phyloP scores from a whole-genome alignment of 35 echinoderm and acorn worm species.

The Holothuria glaberrima region DNA sequence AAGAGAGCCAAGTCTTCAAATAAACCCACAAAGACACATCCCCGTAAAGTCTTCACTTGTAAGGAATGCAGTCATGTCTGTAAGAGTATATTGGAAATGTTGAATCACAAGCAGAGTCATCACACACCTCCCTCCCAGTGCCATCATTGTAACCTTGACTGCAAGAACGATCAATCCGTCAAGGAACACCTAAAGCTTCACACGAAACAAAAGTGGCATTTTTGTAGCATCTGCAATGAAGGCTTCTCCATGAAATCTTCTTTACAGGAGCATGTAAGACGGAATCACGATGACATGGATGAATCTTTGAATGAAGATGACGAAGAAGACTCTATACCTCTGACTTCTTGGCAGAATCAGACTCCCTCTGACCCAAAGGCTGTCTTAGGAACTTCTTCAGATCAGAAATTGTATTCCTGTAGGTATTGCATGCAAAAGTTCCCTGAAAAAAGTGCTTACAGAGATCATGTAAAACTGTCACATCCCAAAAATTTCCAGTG shows the following conservation, averaged over 20 bases:
- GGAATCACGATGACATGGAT: not conserved
- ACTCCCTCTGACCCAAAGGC: too few relatives aligned
- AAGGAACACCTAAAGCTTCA: slow-evolving; percentile 51
- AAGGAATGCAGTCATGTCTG: slow-evolving; percentile 27
- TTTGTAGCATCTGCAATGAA: slow-evolving; percentile 38
- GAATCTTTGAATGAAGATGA: not conserved
- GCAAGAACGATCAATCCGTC: slow-evolving; percentile 6
- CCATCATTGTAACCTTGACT: slow-evolving; percentile 39
- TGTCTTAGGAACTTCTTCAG: not conserved
- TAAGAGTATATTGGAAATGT: slow-evolving; percentile 34
- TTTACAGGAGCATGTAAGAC: not conserved
- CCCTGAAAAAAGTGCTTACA: not conserved
- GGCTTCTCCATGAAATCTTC: slow-evolving; percentile 27
- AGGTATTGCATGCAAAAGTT: slow-evolving; percentile 45
- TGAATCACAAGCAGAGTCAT: slow-evolving; percentile 47
- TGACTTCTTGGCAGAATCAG: not conserved
- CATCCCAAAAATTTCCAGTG: slow-evolving; percentile 34
- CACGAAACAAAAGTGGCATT: slow-evolving; percentile 49
- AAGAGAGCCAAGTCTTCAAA: not conserved
- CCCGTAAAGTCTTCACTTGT: slow-evolving; percentile 42
- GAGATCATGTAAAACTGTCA: slow-evolving; percentile 26
- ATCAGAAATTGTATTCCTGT: slow-evolving; percentile 18
- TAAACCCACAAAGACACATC: not conserved
- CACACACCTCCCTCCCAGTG: slow-evolving; percentile 29
- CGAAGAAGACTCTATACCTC: not conserved